phyloP scores from a whole-genome alignment of 2,888 invertebrate genomes.

The Polyommatus iphigenia region DNA sequence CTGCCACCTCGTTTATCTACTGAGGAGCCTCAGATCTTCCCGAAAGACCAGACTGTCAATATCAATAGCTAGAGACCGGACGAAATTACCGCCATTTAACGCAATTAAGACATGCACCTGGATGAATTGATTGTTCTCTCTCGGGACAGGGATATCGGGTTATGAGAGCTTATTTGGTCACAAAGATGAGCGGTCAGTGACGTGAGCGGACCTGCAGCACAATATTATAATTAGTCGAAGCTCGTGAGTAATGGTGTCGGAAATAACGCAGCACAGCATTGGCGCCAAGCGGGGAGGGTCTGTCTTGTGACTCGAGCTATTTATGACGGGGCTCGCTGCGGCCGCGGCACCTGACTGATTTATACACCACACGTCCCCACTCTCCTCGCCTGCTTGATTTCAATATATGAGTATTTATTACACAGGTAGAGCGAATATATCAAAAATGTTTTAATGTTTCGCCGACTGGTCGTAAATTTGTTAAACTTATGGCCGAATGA shows the following conservation, averaged over 20 bases:
- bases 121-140: not conserved
- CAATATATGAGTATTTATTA: constrained; percentile 5
- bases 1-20: constrained; percentile 53
- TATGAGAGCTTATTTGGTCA: constrained; percentile 42
- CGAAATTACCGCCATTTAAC: not conserved
- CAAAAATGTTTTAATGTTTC: constrained; percentile 7
- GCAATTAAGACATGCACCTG: not conserved
- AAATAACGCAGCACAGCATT: constrained; percentile 73
- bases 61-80: constrained; percentile 50
- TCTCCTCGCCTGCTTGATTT: not conserved
- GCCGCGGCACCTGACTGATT: constrained; percentile 54
- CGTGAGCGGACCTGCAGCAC: constrained; percentile 57
- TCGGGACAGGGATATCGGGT: constrained; percentile 36
- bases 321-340: constrained; percentile 44
- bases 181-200: constrained; percentile 58
- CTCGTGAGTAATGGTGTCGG: constrained; percentile 77
- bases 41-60: constrained; percentile 47
- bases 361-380: constrained; percentile 49
- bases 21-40: constrained; percentile 52
- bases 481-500: not conserved
- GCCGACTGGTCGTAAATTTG: constrained; percentile 1
- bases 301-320: constrained; percentile 73
- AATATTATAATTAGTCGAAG: constrained; percentile 77
- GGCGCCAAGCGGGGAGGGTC: constrained; percentile 76
- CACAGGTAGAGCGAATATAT: not conserved